Percentiles rank a stretch among this genome's conserved stretches.
These are phyloP conservation scores for Paracentrotus lividus DNA, from an alignment of 53 echinoderm and acorn worm species.

Conservation along the genomic window DNA sequence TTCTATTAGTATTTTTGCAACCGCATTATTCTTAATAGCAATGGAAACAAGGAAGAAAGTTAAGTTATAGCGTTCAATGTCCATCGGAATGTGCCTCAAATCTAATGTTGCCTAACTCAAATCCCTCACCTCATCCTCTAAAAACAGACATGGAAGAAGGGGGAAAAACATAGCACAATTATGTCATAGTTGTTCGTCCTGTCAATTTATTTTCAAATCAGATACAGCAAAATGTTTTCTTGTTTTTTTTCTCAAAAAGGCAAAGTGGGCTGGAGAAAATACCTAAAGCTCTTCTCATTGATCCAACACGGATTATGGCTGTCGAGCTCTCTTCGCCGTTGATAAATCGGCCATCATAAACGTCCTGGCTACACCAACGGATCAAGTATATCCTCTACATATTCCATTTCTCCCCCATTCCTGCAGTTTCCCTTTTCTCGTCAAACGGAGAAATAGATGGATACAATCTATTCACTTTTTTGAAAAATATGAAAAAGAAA, in stretches of 20 bases:
- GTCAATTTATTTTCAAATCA: slow-evolving; percentile 43
- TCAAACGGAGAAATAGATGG: neutral
- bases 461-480: neutral
- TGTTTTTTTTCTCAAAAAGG: slow-evolving; percentile 25
- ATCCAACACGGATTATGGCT: slow-evolving; percentile 65
- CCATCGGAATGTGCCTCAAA: slow-evolving; percentile 23
- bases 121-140: slow-evolving; percentile 19
- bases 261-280: slow-evolving; percentile 58
- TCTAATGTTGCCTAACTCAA: neutral
- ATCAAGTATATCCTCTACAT: neutral
- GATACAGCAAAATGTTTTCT: slow-evolving; percentile 28
- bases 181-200: slow-evolving; percentile 29
- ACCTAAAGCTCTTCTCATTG: slow-evolving; percentile 50
- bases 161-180: slow-evolving; percentile 11
- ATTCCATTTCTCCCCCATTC: neutral
- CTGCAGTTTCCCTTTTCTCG: neutral
- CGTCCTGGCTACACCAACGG: slow-evolving; percentile 37
- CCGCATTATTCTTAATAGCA: neutral
- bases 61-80: neutral
- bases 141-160: slow-evolving; percentile 5
- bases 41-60: neutral
- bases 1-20: neutral
- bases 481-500: neutral
- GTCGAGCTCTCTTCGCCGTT: slow-evolving; percentile 50
- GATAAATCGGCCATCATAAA: slow-evolving; percentile 67